Evolutionary conservation across 2,888 invertebrate genomes (phyloP), one percentile per base, ranked within the genome.

Genomic region (Linhomoeus sp.): DNA sequence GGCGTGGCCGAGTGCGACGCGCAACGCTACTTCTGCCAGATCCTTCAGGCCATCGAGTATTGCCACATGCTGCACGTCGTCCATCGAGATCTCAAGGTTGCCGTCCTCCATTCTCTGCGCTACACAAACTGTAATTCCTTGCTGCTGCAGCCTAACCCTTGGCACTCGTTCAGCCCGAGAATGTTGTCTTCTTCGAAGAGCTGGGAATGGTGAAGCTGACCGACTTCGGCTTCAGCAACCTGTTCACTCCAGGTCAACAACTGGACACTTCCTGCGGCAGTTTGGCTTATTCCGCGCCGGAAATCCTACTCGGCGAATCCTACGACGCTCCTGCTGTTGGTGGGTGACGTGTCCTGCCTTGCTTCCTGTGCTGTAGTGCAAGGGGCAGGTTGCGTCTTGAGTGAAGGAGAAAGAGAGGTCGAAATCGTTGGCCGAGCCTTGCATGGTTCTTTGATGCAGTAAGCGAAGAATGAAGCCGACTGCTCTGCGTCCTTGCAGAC

Each of bases 311-410:
- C 46, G 97, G 97, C 23, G 94, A 97, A 70, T 85, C 87, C 1
- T 97, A 97, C 69, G 92, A 97, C 72, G 92, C 94, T 38, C 92
- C 92, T 22, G 92, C 92, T 55, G 94, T 97, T 55, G 85, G 82
- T 82, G 63, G 72, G 77, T 40, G n/a, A 5, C 29, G 29, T 12
- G 5, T 12, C 29, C 29, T 29, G 7, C 29, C 7, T 12, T 29
- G 5, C 29, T 5, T 29, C 29, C 29, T 29, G 7, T 5, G 29
- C 29, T 12, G 29, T 29, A 5, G 29, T n/a, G n/a, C n/a, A n/a
- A n/a, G n/a, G n/a, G n/a, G n/a, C n/a, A n/a, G n/a, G n/a, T n/a
- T n/a, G n/a, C n/a, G n/a, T n/a, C n/a, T n/a, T n/a, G n/a, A n/a
- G n/a, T n/a, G n/a, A n/a, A n/a, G n/a, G n/a, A n/a, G n/a, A n/a